Conservation (phyloP, 2,797 vertebrate species). For the Hoplostethus atlanticus region DNA sequence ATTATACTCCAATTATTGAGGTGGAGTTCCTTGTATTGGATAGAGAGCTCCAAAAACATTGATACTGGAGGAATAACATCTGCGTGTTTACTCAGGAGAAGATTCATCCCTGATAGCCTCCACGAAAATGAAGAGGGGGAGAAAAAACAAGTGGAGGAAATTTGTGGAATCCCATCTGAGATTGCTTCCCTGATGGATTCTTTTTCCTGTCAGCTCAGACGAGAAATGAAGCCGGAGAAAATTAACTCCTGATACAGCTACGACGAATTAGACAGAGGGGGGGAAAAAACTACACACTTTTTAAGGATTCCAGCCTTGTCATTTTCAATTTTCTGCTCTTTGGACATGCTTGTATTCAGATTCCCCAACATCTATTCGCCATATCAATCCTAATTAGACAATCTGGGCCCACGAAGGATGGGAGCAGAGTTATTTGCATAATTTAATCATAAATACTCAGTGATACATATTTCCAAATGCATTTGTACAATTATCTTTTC, state of each 20-base stretch:
- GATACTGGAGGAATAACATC: conserved; percentile 82
- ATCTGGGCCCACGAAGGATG: conserved; percentile 99
- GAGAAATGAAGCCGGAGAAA: conserved; percentile 89
- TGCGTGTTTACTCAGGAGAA: conserved; percentile 83
- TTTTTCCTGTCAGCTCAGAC: conserved; percentile 87
- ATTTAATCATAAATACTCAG: conserved; percentile 99
- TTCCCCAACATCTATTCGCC: conserved; percentile 99
- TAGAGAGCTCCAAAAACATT: conserved; percentile 79
- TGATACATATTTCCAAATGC: conserved; percentile 99
- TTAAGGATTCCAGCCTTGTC: conserved; percentile 99
- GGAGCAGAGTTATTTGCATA: conserved; percentile 99
- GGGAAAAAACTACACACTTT: conserved; percentile 90
- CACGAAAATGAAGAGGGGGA: conserved; percentile 74
- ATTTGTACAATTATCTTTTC: conserved; percentile 99
- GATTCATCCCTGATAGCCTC: conserved; percentile 81
- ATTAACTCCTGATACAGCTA: conserved; percentile 90
- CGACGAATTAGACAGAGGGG: conserved; percentile 90
- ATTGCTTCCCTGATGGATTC: conserved; percentile 88
- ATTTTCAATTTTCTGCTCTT: conserved; percentile 99
- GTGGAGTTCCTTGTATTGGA: conserved; percentile 71
- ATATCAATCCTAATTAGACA: conserved; percentile 99
- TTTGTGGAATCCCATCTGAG: conserved; percentile 88
- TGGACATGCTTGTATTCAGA: conserved; percentile 99
- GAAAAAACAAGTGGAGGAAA: conserved; percentile 84
- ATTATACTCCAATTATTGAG: conserved; percentile 74